A percentile compares a stretch with the other conserved stretches of the same genome.
These are phyloP conservation scores for Planococcus citri DNA, from an alignment of 1,140 invertebrate species.

Conservation along the genomic window DNA sequence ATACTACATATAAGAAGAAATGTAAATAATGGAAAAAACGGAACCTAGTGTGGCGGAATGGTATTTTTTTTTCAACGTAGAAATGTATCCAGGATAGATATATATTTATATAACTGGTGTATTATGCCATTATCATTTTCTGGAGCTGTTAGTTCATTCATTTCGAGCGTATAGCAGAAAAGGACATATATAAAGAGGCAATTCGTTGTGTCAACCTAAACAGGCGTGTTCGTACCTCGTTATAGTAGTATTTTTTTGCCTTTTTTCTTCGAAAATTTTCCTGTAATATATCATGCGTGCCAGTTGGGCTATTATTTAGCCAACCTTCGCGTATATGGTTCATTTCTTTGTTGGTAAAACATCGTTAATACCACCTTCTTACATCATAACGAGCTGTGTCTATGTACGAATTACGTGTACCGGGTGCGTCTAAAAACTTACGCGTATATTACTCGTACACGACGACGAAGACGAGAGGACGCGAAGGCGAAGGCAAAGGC, in stretches of 20 bases:
- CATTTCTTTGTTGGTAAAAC: conserved; percentile 14
- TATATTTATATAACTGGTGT: too few relatives aligned
- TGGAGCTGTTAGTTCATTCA: conserved; percentile 12
- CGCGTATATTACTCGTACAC: too few relatives aligned
- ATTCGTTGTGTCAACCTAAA: conserved; percentile 20
- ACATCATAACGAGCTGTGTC: background rate
- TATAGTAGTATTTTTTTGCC: background rate
- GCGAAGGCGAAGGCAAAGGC: too few relatives aligned
- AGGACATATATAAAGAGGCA: conserved; percentile 14
- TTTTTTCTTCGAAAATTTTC: background rate
- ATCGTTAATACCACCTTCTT: conserved; percentile 11
- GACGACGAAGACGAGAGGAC: too few relatives aligned
- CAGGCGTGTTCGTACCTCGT: conserved; percentile 17
- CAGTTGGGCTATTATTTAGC: background rate
- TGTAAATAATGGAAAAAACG: conserved; percentile 16
- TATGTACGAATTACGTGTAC: too few relatives aligned
- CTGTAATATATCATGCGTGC: conserved; percentile 15
- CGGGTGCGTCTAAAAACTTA: background rate
- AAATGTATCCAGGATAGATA: background rate
- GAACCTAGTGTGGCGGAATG: background rate
- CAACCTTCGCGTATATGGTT: background rate
- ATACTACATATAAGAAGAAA: conserved; percentile 6
- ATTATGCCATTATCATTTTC: conserved; percentile 15
- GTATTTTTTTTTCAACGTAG: too few relatives aligned
- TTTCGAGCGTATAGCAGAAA: conserved; percentile 1